Base-by-base conservation (phyloP, 2,888 invertebrate species). In the Xestia c-nigrum region DNA sequence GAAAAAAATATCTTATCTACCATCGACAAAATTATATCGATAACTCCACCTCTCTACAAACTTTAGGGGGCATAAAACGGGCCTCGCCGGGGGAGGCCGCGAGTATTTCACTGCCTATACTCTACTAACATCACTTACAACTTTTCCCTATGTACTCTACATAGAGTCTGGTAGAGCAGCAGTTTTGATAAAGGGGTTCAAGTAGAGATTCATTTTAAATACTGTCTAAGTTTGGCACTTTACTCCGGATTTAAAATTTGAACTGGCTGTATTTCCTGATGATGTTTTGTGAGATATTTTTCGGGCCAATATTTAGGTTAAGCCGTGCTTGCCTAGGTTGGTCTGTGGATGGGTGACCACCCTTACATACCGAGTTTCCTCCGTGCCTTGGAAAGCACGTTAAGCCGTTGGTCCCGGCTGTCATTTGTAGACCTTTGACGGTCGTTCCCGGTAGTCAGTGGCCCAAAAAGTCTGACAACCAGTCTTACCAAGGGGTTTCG, bases 121-220 rank as follows among this genome's bases (percentile, higher is more conserved):
- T 84, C 84, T 75, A 78, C 82, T 88, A 89, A 88, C 92, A 90
- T 92, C 89, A 90, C 89, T 93, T 90, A 90, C 88, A 91, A 93
- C 88, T 92, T 93, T 89, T 80, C 84, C 83, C 85, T 81, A 76
- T 85, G 74, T 78, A 85, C 82, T 81, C 71, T 74, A 74, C 64
- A 55, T 83, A 85, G 76, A 82, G 72, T 66, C 65, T 74, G 55
- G 65, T 78, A 59, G 68, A 67, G 83, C 59, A 78, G 64, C 78
- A 81, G 80, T 70, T 81, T 87, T 87, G 84, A 87, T 87, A 75
- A 87, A 88, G 81, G 78, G 78, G 72, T 80, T 73, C 55, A 61
- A 74, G 65, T 61, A 61, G 65, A 68, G 71, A 82, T 90, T 76
- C 76, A 85, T 80, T 87, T 87, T 57, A 78, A 78, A 72, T 72